Evolutionary conservation across 2,888 invertebrate genomes (phyloP).

Genomic region (Chaetogeoica ovagalla): DNA sequence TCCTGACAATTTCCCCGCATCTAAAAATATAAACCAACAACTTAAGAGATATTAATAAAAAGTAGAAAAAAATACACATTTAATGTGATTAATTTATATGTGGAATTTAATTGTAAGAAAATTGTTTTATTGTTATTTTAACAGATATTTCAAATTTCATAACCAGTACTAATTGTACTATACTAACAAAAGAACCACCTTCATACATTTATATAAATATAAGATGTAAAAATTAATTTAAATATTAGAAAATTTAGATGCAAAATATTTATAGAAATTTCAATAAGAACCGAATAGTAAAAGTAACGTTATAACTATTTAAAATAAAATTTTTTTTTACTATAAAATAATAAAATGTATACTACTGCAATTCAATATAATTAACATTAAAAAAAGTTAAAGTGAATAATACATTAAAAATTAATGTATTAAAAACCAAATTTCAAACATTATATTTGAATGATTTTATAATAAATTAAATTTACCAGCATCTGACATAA

Average conservation of each 20-base stretch:
- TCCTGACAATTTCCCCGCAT: slow-evolving; percentile 73
- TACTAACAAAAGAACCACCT: background rate
- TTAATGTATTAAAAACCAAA: background rate
- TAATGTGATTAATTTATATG: background rate
- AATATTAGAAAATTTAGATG: too few species aligned
- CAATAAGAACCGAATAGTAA: too few species aligned
- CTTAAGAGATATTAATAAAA: background rate
- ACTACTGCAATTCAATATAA: too few species aligned
- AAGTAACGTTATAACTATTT: background rate
- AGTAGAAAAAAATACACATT: background rate
- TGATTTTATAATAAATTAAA: background rate
- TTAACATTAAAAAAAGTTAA: too few species aligned
- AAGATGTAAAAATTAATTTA: background rate
- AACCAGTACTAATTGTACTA: too few species aligned
- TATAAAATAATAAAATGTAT: too few species aligned
- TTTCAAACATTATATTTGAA: background rate
- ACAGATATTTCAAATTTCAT: background rate
- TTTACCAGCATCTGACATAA: slow-evolving; percentile 73
- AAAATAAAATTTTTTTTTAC: background rate
- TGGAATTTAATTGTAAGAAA: too few species aligned
- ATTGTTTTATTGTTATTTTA: too few species aligned
- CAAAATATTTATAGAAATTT: too few species aligned
- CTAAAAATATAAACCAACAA: slow-evolving; percentile 58
- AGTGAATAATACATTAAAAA: too few species aligned
- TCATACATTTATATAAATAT: background rate